Evolutionary conservation across 2,888 invertebrate species (phyloP).

Genomic region (Epinotia brunnichana): DNA sequence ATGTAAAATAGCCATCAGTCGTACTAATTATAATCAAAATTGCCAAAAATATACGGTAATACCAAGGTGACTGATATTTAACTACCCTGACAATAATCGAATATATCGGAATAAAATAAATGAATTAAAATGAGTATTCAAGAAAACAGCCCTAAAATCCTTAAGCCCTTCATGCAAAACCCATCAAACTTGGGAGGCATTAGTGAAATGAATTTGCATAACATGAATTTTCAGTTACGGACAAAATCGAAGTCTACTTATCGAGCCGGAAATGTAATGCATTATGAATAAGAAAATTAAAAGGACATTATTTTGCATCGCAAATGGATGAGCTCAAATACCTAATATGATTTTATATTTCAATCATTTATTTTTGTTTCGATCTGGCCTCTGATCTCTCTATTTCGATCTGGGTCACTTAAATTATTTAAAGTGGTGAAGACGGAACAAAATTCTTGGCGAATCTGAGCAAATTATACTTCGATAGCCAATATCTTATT

Average conservation of each 20-base stretch:
- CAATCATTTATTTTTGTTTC: not conserved
- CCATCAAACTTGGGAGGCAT: constrained; percentile 30
- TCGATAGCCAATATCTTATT: no score
- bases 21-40: no score
- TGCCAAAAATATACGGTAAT: no score
- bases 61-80: no score
- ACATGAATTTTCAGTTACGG: constrained; percentile 34
- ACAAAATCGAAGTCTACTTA: constrained; percentile 32
- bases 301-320: constrained; percentile 20
- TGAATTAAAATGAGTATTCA: not conserved
- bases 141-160: not conserved
- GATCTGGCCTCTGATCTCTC: no score
- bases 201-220: constrained; percentile 37
- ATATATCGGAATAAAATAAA: not conserved
- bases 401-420: not conserved
- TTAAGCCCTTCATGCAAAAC: constrained; percentile 4
- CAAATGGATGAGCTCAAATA: constrained; percentile 12
- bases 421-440: no score
- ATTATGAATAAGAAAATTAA: constrained; percentile 34
- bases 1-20: no score
- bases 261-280: constrained; percentile 27
- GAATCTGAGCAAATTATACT: no score
- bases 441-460: no score
- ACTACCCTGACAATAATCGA: no score
- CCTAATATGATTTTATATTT: not conserved